These are phyloP conservation scores for Xenopus laevis DNA, from an alignment of 2,113 vertebrate species.

Conservation along the genomic window DNA sequence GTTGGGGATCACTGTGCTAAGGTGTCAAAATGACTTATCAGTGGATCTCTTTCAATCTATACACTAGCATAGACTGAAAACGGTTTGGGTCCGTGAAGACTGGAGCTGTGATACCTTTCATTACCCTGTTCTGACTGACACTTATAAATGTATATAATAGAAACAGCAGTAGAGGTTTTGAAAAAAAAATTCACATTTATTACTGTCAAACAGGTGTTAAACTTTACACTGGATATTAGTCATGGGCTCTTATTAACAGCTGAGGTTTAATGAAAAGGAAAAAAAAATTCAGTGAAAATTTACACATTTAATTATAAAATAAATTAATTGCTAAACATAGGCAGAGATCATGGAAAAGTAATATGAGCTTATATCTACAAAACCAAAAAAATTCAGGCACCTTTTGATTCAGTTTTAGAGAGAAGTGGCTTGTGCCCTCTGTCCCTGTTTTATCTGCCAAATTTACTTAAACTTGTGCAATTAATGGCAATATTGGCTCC, in stretches of 20 bases:
- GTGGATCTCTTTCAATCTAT: too few species aligned
- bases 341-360: slow-evolving; percentile 81
- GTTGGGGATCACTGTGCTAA: too few species aligned
- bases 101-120: too few species aligned
- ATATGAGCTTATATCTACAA: slow-evolving; percentile 44
- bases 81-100: too few species aligned
- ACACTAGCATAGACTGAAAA: too few species aligned
- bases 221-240: slow-evolving; percentile 98
- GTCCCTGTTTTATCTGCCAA: slow-evolving; percentile 40
- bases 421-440: too few species aligned
- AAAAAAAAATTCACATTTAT: slow-evolving; percentile 99
- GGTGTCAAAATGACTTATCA: too few species aligned
- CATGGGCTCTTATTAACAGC: slow-evolving; percentile 92
- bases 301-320: slow-evolving; percentile 92
- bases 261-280: slow-evolving; percentile 81
- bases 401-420: too few species aligned
- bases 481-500: slow-evolving; percentile 66
- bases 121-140: too few species aligned
- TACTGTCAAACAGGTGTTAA: slow-evolving; percentile 99
- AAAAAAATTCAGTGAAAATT: slow-evolving; percentile 83
- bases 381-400: background rate
- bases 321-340: slow-evolving; percentile 96
- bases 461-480: slow-evolving; percentile 68
- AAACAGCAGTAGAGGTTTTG: slow-evolving; percentile 58
- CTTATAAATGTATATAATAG: too few species aligned